Percentiles rank a stretch among this genome's conserved stretches.
These are phyloP conservation scores for Florisuga fusca DNA, from an alignment of 2,797 vertebrate genomes.

Conservation along the genomic window DNA sequence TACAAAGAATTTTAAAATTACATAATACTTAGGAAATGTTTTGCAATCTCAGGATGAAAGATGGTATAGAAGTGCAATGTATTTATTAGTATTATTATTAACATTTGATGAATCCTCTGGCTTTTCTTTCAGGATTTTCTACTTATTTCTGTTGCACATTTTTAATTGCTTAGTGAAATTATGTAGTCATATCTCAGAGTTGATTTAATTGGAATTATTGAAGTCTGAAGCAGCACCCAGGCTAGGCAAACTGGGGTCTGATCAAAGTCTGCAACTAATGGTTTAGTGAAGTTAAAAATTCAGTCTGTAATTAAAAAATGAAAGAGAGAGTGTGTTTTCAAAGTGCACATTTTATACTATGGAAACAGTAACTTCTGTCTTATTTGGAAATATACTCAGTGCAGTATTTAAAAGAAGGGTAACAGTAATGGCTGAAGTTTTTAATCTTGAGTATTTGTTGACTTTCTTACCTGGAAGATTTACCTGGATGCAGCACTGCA, in stretches of 20 bases:
- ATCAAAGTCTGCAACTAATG: constrained; percentile 48
- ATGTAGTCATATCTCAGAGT: constrained; percentile 58
- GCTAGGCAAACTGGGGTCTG: constrained; percentile 67
- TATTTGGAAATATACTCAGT: not conserved
- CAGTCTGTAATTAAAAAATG: constrained; percentile 47
- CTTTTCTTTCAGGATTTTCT: constrained; percentile 49
- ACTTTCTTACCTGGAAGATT: not conserved
- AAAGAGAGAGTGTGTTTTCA: not conserved
- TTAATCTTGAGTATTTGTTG: not conserved
- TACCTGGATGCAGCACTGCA: not conserved
- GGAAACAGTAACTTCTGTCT: not conserved
- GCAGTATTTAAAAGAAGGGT: not conserved
- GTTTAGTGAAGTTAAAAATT: constrained; percentile 45
- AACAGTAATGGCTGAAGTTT: not conserved
- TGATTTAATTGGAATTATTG: constrained; percentile 75
- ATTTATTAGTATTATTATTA: constrained; percentile 3
- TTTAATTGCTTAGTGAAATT: constrained; percentile 73
- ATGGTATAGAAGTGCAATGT: not conserved
- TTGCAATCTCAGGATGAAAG: constrained; percentile 3
- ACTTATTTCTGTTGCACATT: constrained; percentile 61
- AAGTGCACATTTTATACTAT: not conserved
- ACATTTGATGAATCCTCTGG: not conserved
- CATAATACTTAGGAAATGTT: not conserved
- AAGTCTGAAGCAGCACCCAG: constrained; percentile 65
- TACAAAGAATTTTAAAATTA: not conserved